Evolutionary conservation across 2,113 vertebrate genomes (phyloP), one percentile per base, ranked within the genome.

Genomic region (Nestor notabilis): DNA sequence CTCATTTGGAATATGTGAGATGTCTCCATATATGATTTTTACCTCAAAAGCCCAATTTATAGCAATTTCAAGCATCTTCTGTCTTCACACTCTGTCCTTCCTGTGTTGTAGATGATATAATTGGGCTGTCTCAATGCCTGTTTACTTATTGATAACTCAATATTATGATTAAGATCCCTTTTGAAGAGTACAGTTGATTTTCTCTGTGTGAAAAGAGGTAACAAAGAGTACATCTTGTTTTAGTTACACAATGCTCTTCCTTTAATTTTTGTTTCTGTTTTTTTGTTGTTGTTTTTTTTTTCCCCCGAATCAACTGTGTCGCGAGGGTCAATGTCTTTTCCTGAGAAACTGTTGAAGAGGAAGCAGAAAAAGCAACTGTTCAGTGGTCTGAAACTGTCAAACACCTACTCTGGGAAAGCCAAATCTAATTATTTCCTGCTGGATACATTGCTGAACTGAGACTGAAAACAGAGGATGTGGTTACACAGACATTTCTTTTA

Each of bases 371-470:
- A 83, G 37, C 66, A 85, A 95, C 80, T 85, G 56, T 87, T 95
- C 91, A 91, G 89, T 1, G 0, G 65, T 87, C 49, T 95, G 89
- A 92, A 96, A 70, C 74, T 2, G 14, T 95, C 74, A 76, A 55
- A 89, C 84, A 92, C 91, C 87, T 97, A 93, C 94, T 91, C 65
- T 92, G 87, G 95, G 89, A 95, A 95, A 95, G 66, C 63, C 70
- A 53, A 83, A 89, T 92, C 53, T 94, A 96, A 97, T 95, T 89
- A 76, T 94, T 97, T 97, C 96, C 93, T 95, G 95, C 90, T 96
- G 94, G 91, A 97, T 87, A 68, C 74, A 46, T 52, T 92, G 78
- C 91, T 97, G 92, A 95, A 44, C 65, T 49, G 89, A 53, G 49
- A 33, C 97, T 92, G 80, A 85, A 93, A 76, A 72, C 78, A 79